These are phyloP conservation scores for Aphelocoma californica DNA, from an alignment of 2,797 vertebrate species.

Conservation along the genomic window DNA sequence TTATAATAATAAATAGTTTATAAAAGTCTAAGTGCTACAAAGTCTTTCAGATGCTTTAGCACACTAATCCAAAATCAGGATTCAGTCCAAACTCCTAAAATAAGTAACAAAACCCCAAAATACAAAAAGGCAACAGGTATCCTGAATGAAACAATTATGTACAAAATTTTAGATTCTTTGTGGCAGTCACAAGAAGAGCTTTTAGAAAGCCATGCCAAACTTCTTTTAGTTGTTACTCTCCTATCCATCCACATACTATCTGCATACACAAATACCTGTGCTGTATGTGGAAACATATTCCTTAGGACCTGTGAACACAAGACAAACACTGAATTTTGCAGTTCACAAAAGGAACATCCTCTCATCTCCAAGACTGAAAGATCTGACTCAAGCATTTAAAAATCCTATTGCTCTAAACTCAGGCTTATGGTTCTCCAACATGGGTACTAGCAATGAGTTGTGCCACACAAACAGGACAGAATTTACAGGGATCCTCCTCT, in stretches of 20 bases:
- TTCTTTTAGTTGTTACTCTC: not conserved
- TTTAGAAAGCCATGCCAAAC: not conserved
- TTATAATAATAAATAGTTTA: not conserved
- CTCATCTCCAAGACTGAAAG: not conserved
- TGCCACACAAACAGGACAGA: not conserved
- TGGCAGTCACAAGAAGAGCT: not conserved
- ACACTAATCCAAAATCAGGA: not conserved
- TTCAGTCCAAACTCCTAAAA: not conserved
- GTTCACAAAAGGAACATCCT: not conserved
- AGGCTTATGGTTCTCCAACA: not conserved
- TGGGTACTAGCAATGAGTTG: not conserved
- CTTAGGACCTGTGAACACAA: not conserved
- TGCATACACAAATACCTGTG: not conserved
- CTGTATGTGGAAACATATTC: not conserved
- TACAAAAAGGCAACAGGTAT: not conserved
- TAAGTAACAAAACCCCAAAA: not conserved
- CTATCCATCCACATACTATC: not conserved
- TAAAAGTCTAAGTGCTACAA: not conserved
- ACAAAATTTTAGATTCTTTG: not conserved
- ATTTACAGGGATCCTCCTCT: not conserved
- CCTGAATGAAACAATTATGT: not conserved
- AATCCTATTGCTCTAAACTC: not conserved
- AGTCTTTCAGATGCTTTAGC: not conserved
- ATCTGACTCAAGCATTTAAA: not conserved
- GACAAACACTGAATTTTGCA: not conserved